Conservation (phyloP, 2,113 vertebrate genomes). For the Neogale vison region DNA sequence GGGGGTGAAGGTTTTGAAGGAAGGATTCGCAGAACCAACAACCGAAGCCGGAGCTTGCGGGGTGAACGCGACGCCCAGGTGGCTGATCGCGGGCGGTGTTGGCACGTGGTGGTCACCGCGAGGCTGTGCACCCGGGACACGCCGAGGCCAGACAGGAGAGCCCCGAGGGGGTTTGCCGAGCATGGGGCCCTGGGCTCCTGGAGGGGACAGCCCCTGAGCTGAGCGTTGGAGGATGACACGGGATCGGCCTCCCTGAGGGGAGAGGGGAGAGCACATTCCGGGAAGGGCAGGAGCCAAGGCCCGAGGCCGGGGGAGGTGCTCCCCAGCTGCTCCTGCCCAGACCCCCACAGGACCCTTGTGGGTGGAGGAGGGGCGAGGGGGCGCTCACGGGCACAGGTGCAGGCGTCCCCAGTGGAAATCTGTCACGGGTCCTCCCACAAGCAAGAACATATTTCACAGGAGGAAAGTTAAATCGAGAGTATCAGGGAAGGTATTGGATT, state of each 20-base stretch:
- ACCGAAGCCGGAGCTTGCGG: too few species aligned
- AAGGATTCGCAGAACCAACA: background rate
- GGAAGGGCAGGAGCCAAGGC: background rate
- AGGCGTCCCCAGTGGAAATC: too few species aligned
- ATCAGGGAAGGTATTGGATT: background rate
- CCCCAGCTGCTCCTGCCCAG: background rate
- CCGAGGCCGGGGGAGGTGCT: rapidly evolving
- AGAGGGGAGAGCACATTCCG: background rate
- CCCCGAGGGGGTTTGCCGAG: background rate
- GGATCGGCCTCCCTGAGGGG: background rate
- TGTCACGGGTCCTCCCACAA: background rate
- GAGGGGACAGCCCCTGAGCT: background rate
- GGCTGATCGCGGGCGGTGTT: too few species aligned
- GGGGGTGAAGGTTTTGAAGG: background rate
- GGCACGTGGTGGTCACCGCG: rapidly evolving
- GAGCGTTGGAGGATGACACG: rapidly evolving
- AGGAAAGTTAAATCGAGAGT: background rate
- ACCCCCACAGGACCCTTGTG: rapidly evolving
- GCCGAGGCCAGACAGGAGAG: background rate
- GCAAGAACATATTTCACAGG: background rate
- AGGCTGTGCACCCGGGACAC: rapidly evolving
- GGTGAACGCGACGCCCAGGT: rapidly evolving
- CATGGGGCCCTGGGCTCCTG: background rate
- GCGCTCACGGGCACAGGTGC: rapidly evolving
- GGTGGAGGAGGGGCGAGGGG: rapidly evolving